phyloP scores from a whole-genome alignment of 2,797 vertebrate species.

The Orientallactaga sibirica region DNA sequence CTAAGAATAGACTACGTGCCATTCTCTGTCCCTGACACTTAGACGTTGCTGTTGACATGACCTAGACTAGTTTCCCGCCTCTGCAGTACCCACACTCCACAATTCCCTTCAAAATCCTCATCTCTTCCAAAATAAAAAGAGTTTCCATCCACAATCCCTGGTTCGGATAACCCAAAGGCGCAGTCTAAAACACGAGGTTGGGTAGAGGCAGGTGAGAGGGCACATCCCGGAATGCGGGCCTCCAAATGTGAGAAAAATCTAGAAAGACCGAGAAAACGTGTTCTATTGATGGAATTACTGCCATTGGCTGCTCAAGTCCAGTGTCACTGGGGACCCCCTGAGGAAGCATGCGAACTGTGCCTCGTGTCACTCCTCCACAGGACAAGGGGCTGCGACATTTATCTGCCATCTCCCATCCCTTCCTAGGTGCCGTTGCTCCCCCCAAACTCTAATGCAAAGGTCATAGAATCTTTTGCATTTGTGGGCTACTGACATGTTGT shows the following conservation, averaged over 20 bases:
- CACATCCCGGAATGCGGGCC: too few relatives aligned
- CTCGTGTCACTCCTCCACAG: too few relatives aligned
- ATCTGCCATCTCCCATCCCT: too few relatives aligned
- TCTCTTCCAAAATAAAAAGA: background rate
- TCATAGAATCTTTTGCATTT: too few relatives aligned
- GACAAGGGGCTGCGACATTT: too few relatives aligned
- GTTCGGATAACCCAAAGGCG: background rate
- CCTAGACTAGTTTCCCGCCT: background rate
- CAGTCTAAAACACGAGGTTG: background rate
- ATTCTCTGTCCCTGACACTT: background rate
- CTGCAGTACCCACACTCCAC: background rate
- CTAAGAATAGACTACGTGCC: background rate
- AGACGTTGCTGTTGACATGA: background rate
- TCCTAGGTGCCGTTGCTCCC: too few relatives aligned
- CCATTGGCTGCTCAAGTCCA: background rate
- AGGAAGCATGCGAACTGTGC: too few relatives aligned
- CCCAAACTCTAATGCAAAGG: too few relatives aligned
- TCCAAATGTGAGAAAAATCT: background rate
- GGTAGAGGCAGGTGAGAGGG: background rate
- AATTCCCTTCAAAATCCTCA: background rate
- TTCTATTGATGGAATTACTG: too few relatives aligned
- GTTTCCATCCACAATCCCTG: background rate
- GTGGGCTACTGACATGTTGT: too few relatives aligned
- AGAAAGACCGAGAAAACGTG: background rate
- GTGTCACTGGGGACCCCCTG: background rate